phyloP scores from a whole-genome alignment of 92 coral and sea anemone species.

The Umimayanthus chanpuru region DNA sequence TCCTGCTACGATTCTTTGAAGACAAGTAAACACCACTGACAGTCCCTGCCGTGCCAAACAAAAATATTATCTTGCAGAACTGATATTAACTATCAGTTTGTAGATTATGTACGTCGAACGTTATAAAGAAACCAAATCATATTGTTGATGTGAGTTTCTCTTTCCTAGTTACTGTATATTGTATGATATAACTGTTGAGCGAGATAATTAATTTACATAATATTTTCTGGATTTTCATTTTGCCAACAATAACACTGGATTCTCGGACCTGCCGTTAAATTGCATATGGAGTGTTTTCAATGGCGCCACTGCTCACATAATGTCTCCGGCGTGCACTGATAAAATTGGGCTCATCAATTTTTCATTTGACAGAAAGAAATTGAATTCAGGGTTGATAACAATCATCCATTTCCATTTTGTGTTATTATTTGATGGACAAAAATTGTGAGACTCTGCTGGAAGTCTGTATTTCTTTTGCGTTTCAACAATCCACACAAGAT shows the following conservation, averaged over 20 bases:
- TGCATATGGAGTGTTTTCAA: background rate
- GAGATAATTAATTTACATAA: too few species aligned
- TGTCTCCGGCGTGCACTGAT: background rate
- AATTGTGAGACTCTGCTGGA: background rate
- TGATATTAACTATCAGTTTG: too few species aligned
- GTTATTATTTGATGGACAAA: background rate
- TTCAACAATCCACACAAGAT: background rate
- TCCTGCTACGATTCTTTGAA: background rate
- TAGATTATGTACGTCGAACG: background rate
- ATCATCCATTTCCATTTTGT: background rate
- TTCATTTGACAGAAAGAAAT: background rate
- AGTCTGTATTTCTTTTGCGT: background rate
- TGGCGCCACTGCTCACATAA: too few species aligned
- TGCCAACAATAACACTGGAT: background rate
- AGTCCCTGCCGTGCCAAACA: background rate
- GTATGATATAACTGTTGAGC: background rate
- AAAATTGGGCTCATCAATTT: background rate
- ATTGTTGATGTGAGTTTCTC: background rate
- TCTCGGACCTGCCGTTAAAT: background rate
- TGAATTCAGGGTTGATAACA: background rate
- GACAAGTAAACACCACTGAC: background rate
- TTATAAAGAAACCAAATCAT: too few species aligned
- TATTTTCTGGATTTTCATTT: background rate
- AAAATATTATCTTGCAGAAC: background rate
- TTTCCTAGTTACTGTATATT: background rate